Evolutionary conservation across 2,113 vertebrate genomes (phyloP).

Genomic region (Psittacus erithacus): DNA sequence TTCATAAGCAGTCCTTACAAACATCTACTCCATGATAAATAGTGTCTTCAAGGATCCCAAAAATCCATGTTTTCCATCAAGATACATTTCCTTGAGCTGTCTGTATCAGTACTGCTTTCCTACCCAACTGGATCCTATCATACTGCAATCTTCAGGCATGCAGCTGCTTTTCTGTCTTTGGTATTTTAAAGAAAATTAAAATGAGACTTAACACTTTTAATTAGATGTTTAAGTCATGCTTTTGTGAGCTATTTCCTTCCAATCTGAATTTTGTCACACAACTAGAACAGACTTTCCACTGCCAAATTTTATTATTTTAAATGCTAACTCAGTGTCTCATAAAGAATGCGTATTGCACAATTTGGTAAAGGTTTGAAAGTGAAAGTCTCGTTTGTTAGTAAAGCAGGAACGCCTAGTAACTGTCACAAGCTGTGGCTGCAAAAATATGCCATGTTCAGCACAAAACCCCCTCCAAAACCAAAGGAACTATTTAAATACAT

Average conservation of each 20-base stretch:
- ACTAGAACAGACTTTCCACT: slow-evolving; percentile 33
- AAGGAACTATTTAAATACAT: background rate
- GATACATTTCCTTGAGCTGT: background rate
- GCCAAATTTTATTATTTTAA: background rate
- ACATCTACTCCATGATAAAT: background rate
- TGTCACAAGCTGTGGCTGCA: slow-evolving; percentile 18
- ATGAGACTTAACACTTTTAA: slow-evolving; percentile 66
- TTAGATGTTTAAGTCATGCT: slow-evolving; percentile 73
- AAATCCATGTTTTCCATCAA: background rate
- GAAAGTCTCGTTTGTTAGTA: slow-evolving; percentile 43
- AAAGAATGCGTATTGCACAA: slow-evolving; percentile 19
- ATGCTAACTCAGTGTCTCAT: slow-evolving; percentile 46
- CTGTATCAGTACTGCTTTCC: background rate
- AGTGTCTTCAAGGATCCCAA: background rate
- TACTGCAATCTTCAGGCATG: background rate
- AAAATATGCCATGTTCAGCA: background rate
- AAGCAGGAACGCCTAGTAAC: slow-evolving; percentile 11
- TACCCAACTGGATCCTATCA: slow-evolving; percentile 11
- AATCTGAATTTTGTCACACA: slow-evolving; percentile 63
- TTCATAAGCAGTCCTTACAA: background rate
- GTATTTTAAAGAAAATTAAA: slow-evolving; percentile 56
- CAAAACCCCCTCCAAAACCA: background rate
- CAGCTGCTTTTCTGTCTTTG: slow-evolving; percentile 53
- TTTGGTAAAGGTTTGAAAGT: slow-evolving; percentile 57
- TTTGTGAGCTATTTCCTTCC: slow-evolving; percentile 62